Evolutionary conservation across 2,888 invertebrate genomes (phyloP), one percentile per base, ranked within the genome.

Genomic region (Xanthostigma xanthostigma): DNA sequence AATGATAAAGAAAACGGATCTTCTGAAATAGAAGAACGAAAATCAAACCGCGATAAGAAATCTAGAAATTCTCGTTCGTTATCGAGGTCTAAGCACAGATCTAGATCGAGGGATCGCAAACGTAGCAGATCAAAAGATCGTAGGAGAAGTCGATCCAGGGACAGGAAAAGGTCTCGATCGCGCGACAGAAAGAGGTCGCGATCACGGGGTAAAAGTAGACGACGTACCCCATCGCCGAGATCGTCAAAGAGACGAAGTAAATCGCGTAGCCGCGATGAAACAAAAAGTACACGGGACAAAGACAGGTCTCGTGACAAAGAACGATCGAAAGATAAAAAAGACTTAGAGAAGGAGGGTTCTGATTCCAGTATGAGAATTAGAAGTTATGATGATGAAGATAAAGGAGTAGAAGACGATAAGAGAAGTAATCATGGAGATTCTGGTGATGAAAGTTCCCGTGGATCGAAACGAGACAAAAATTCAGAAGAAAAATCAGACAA

Each of bases 401-500:
- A 69, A 54, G 71, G 70, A 5, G 70, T 69, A 53, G 69, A 68
- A 55, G 63, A 65, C 3, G 64, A 64, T 37, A 63, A 62, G 44
- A 50, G 41, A 45, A 51, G 51, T 44, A 49, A 53, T 46, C 50
- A 53, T 47, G 58, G 55, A 41, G 62, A 60, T 43, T 55, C 58
- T 8, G 62, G 62, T 35, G 58, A 56, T 41, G 66, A 59, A 39
- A 67, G 66, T 34, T 69, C 64, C 10, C 59, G 66, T 1, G 58
- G 65, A 6, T 58, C 63, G 5, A 57, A 68, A 45, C 62, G 59
- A 38, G 75, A 79, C 50, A 78, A 79, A 56, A 76, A 76, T 53
- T 57, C 72, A 59, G 64, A 72, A 59, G 59, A 69, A 62, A 61
- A 75, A 65, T 78, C 78, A 2, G 82, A 83, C 64, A 83, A 84